phyloP scores from a whole-genome alignment of 64 coral and sea anemone genomes.

The Montipora capricornis region DNA sequence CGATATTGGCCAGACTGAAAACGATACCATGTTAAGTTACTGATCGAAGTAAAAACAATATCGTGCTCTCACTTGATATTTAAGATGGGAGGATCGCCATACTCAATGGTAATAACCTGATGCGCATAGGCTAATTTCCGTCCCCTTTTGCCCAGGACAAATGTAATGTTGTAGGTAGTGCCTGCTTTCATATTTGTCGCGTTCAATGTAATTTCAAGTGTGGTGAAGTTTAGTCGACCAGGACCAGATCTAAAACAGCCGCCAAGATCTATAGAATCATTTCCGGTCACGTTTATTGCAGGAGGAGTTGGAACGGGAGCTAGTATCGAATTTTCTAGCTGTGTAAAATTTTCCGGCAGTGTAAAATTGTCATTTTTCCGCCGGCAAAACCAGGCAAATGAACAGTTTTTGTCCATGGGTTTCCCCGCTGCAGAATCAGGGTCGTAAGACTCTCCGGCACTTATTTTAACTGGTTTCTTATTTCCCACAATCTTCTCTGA shows the following conservation, averaged over 20 bases:
- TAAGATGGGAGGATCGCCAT: slow-evolving; percentile 43
- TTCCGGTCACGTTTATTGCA: background rate
- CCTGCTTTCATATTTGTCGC: slow-evolving; percentile 15
- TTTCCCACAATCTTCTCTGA: slow-evolving; percentile 13
- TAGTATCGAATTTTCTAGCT: background rate
- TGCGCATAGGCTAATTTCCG: background rate
- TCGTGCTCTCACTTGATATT: slow-evolving; percentile 35
- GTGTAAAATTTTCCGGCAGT: background rate
- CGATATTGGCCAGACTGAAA: too few species aligned
- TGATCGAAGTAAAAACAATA: too few species aligned
- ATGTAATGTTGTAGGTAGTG: slow-evolving; percentile 21
- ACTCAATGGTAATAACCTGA: background rate
- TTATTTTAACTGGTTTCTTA: background rate
- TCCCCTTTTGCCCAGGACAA: slow-evolving; percentile 6
- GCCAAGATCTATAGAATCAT: slow-evolving; percentile 3
- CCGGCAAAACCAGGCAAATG: slow-evolving; percentile 58
- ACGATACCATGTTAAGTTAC: too few species aligned
- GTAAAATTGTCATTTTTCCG: background rate
- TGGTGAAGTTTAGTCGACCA: slow-evolving; percentile 4
- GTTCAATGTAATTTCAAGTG: background rate
- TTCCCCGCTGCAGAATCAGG: background rate
- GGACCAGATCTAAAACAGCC: slow-evolving; percentile 57
- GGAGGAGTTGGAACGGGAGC: background rate
- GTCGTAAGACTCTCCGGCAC: slow-evolving; percentile 10
- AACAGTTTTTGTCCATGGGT: background rate